Base-by-base conservation (phyloP, 2,888 invertebrate species). In the Chelonus formosanus region DNA sequence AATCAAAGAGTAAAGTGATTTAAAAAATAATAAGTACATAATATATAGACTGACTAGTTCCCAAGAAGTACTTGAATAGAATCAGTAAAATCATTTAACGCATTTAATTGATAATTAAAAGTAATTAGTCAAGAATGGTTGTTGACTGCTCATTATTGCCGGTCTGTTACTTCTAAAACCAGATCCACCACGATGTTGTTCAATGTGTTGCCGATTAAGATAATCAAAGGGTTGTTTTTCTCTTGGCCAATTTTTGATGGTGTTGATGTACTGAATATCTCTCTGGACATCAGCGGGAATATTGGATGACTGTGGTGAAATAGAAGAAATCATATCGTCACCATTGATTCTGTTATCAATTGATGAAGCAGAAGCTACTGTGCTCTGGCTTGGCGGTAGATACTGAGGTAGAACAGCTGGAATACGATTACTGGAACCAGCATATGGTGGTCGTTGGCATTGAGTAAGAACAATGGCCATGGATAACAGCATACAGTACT, bases 201-300 rank as follows among this genome's bases (percentile, higher is more conserved):
- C 90, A 6, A 90, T 86, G 0, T 89, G 89, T 73, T 89, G 86
- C 81, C 90, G 89, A 79, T 92, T 92, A 60, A 92, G 78, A 67
- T 88, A 87, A 92, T 92, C 92, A 82, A 91, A 92, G 0, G 92
- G 92, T 70, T 89, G 88, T 53, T 90, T 85, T 70, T 92, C 91
- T 60, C 86, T 79, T 0, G 92, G 92, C 80, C 90, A 86, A 45
- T 87, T 86, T 76, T 88, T 89, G 36, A 92, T 84, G n/a, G 89
- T 84, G 50, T 91, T 86, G 0, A 92, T 85, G 3, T 90, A 81
- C 3, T 88, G 86, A 53, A 80, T 80, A 75, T 92, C 90, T 1
- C 91, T 91, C 44, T 86, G 85, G 0, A 91, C 91, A 82, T 92
- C 91, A 2, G 90, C 78, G 0, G 92, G 92, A 36, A 91, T 78